Conservation (phyloP, 2,888 invertebrate genomes). For the Neoitamus cyanurus region DNA sequence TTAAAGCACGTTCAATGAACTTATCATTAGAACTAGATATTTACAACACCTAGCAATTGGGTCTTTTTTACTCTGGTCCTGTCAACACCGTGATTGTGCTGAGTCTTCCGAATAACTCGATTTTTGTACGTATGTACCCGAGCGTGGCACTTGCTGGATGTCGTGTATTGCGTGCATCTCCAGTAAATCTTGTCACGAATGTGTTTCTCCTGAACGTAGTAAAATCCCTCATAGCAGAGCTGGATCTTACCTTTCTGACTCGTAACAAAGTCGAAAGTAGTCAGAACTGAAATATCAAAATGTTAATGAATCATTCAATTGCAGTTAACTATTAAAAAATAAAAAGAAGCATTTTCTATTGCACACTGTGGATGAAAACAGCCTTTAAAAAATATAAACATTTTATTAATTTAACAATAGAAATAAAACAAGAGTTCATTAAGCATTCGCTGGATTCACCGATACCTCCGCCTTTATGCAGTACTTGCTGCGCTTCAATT, state of each 20-base stretch:
- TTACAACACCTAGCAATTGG: not conserved
- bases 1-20: not conserved
- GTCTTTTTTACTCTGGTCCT: slow-evolving; percentile 51
- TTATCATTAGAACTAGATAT: not conserved
- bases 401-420: not conserved
- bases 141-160: slow-evolving; percentile 61
- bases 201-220: slow-evolving; percentile 63
- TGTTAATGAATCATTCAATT: slow-evolving; percentile 22
- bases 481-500: slow-evolving; percentile 65
- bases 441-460: slow-evolving; percentile 47
- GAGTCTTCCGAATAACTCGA: slow-evolving; percentile 58
- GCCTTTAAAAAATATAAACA: slow-evolving; percentile 1
- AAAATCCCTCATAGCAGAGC: slow-evolving; percentile 59
- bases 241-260: slow-evolving; percentile 64
- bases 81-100: slow-evolving; percentile 61
- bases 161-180: slow-evolving; percentile 66
- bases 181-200: slow-evolving; percentile 63
- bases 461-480: slow-evolving; percentile 58
- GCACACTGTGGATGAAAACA: not conserved
- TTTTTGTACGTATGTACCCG: slow-evolving; percentile 61
- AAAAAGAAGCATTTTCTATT: not conserved
- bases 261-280: slow-evolving; percentile 49
- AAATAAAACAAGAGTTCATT: not conserved
- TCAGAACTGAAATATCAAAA: slow-evolving; percentile 31
- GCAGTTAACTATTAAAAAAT: not conserved